Base-by-base conservation (phyloP, 2,797 vertebrate genomes). In the Enteromius paludinosus region DNA sequence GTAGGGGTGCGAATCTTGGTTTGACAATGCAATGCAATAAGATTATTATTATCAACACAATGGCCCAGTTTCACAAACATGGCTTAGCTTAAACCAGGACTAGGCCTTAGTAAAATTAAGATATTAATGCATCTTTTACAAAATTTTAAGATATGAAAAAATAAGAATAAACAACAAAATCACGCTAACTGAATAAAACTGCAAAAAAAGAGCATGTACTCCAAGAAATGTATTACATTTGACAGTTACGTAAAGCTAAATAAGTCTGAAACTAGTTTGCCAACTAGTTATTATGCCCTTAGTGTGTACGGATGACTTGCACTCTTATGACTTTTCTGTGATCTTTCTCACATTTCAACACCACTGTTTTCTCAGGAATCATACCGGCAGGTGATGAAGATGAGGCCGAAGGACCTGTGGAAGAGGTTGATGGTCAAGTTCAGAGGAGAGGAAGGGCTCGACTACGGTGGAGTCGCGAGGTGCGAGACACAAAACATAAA, bases 361-460 rank as follows among this genome's bases (percentile, higher is more conserved):
- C 68, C 7, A 47, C 12, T 52, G 1, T 52, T 23, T 78, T 28
- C 20, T 41, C 88, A 99, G 98, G 98, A 99, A 88, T 99, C 98
- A 1, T 99, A 99, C 87, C 95, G 98, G 80, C 97, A 99, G 89
- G 97, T 99, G 91, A 99, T 99, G 98, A 99, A 99, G 94, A 99
- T 99, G 98, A 97, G 98, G 91, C 97, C 98, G 20, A 98, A 98
- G 91, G 98, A 99, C 90, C 90, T 99, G 72, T 99, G 97, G 97
- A 99, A 99, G 89, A 95, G 98, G 93, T 93, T 99, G 75, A 99
- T 99, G 98, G 98, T 99, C 91, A 99, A 99, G 91, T 99, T 99
- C 79, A 96, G 98, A 87, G 98, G 97, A 74, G 98, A 99, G 90
- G 98, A 99, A 91, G 98, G 98, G 23, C 96, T 99, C 1, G 98